These are phyloP conservation scores for Eristalinus aeneus DNA, from an alignment of 2,888 invertebrate genomes.

Conservation along the genomic window DNA sequence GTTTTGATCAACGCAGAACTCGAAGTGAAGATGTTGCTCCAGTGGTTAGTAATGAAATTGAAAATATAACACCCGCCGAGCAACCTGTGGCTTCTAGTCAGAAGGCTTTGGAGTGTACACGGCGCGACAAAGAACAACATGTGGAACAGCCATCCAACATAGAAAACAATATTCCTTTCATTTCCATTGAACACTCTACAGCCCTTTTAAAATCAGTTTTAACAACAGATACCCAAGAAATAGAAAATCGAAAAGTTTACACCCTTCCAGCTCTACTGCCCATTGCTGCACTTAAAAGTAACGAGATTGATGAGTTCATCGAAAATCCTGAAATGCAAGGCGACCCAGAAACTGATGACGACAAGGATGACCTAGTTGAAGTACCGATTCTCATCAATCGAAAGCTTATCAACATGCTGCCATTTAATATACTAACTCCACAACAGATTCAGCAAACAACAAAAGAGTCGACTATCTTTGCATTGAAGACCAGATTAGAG, in stretches of 20 bases:
- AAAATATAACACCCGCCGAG: too few relatives aligned
- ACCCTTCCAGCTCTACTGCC: conserved; percentile 20
- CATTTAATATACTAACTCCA: background rate
- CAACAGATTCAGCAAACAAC: background rate
- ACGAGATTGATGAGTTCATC: background rate
- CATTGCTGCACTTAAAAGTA: background rate
- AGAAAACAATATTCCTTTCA: background rate
- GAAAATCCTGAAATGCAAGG: background rate
- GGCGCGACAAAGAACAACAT: background rate
- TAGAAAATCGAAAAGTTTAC: background rate
- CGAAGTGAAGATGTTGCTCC: background rate
- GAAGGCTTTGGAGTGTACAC: background rate
- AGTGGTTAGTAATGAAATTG: too few relatives aligned
- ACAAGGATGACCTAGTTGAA: conserved; percentile 3
- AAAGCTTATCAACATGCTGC: background rate
- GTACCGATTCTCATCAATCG: conserved; percentile 35
- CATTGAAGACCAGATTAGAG: background rate
- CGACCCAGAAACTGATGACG: background rate
- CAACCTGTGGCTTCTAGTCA: background rate
- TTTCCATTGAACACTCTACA: too few relatives aligned
- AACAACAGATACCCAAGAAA: background rate
- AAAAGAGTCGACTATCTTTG: background rate
- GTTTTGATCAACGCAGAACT: background rate
- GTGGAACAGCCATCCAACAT: background rate
- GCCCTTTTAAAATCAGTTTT: too few relatives aligned